phyloP scores from a whole-genome alignment of 2,888 invertebrate genomes.

The Myathropa florea region DNA sequence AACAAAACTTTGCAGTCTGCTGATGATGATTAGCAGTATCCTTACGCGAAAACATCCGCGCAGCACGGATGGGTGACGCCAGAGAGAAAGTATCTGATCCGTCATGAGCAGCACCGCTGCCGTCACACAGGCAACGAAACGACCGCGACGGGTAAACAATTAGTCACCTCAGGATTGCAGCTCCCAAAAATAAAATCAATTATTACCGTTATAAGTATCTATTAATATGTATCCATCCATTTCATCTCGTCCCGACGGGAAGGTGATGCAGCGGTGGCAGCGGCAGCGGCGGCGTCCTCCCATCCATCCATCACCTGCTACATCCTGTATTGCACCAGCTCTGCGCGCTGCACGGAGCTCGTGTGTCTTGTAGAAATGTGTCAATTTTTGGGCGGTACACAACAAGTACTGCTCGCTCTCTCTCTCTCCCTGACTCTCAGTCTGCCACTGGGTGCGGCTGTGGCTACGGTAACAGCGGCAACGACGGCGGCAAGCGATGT shows the following conservation, averaged over 20 bases:
- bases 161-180: conserved; percentile 57
- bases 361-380: conserved; percentile 50
- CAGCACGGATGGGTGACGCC: conserved; percentile 5
- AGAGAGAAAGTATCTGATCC: conserved; percentile 22
- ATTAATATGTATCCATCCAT: conserved; percentile 49
- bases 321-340: conserved; percentile 65
- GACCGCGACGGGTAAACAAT: conserved; percentile 60
- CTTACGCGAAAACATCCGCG: conserved; percentile 50
- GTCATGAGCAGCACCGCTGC: conserved; percentile 18
- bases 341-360: neutral
- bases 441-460: too few relatives aligned
- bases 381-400: conserved; percentile 62
- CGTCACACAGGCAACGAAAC: conserved; percentile 7
- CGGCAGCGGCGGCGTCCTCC: neutral
- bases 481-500: conserved; percentile 43
- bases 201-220: conserved; percentile 66
- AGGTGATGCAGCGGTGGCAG: neutral
- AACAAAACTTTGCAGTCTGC: neutral
- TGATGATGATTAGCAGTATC: conserved; percentile 57
- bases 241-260: neutral
- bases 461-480: too few relatives aligned
- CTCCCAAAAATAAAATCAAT: conserved; percentile 70
- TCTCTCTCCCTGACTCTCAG: neutral
- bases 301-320: conserved; percentile 27
- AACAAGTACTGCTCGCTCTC: neutral